A percentile compares a stretch with the other conserved stretches of the same genome.
Evolutionary conservation across 1,140 invertebrate species (phyloP).

Genomic region (Bicyclus anynana): DNA sequence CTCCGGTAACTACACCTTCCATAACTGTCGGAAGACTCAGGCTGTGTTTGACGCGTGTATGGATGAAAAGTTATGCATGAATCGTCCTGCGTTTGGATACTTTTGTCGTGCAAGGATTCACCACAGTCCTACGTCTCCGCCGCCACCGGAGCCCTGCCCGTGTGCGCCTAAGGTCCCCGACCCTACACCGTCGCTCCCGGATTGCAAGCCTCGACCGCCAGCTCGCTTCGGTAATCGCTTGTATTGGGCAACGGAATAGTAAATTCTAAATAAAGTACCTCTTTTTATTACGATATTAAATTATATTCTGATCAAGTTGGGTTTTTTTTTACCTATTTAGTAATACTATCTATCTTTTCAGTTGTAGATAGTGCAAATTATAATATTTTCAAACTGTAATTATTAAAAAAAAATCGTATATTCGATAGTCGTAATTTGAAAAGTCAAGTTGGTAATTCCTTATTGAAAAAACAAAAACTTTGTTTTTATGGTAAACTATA

Average conservation of each 20-base stretch:
- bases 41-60: conserved; percentile 91
- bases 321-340: too few species aligned
- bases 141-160: conserved; percentile 74
- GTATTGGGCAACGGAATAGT: conserved; percentile 60
- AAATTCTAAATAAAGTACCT: too few species aligned
- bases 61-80: conserved; percentile 87
- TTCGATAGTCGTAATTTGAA: too few species aligned
- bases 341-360: too few species aligned
- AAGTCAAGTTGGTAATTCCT: too few species aligned
- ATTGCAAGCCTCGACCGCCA: conserved; percentile 77
- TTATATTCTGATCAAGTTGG: too few species aligned
- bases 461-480: too few species aligned
- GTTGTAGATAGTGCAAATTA: too few species aligned
- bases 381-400: too few species aligned
- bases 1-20: conserved; percentile 80
- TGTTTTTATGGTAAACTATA: too few species aligned
- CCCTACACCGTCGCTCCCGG: conserved; percentile 80
- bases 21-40: conserved; percentile 91
- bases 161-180: conserved; percentile 68
- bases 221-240: conserved; percentile 80
- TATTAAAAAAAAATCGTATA: too few species aligned
- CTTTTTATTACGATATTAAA: too few species aligned
- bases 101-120: conserved; percentile 89
- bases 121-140: conserved; percentile 77
- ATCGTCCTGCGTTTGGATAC: conserved; percentile 90